phyloP scores from a whole-genome alignment of 2,113 vertebrate species.

The Lophius piscatorius region DNA sequence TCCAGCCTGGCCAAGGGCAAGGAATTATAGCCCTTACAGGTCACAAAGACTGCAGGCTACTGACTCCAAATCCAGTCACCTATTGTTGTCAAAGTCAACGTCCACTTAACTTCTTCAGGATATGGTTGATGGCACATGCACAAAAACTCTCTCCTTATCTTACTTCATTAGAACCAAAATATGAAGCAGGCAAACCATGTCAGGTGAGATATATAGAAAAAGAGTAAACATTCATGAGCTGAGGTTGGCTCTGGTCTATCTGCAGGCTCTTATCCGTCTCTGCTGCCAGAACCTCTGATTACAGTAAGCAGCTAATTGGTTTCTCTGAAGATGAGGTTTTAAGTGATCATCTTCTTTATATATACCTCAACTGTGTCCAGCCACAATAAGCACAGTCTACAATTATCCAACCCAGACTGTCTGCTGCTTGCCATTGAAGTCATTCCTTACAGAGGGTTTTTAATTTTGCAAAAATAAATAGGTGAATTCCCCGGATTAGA shows the following conservation, averaged over 20 bases:
- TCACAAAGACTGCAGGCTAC: conserved; percentile 50
- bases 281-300: conserved; percentile 63
- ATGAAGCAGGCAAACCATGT: conserved; percentile 13
- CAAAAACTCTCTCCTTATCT: conserved; percentile 32
- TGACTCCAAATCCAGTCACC: conserved; percentile 39
- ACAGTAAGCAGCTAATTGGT: conserved; percentile 53
- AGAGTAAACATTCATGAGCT: conserved; percentile 19
- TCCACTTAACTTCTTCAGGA: conserved; percentile 53
- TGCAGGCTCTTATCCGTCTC: conserved; percentile 43
- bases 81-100: conserved; percentile 62
- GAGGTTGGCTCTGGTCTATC: conserved; percentile 49
- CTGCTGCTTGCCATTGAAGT: conserved; percentile 54
- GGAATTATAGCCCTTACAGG: conserved; percentile 50
- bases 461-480: conserved; percentile 62
- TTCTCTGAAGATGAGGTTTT: conserved; percentile 62
- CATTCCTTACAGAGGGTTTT: conserved; percentile 41
- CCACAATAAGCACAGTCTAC: conserved; percentile 54
- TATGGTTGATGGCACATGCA: conserved; percentile 40
- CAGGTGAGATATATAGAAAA: conserved; percentile 24
- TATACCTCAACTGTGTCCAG: conserved; percentile 44
- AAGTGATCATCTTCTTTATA: conserved; percentile 45
- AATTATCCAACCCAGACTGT: conserved; percentile 56
- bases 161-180: conserved; percentile 36
- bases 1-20: conserved; percentile 39
- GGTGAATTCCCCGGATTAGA: conserved; percentile 58